These are phyloP conservation scores for Urocitellus parryii DNA, from an alignment of 2,113 vertebrate genomes.

Conservation along the genomic window DNA sequence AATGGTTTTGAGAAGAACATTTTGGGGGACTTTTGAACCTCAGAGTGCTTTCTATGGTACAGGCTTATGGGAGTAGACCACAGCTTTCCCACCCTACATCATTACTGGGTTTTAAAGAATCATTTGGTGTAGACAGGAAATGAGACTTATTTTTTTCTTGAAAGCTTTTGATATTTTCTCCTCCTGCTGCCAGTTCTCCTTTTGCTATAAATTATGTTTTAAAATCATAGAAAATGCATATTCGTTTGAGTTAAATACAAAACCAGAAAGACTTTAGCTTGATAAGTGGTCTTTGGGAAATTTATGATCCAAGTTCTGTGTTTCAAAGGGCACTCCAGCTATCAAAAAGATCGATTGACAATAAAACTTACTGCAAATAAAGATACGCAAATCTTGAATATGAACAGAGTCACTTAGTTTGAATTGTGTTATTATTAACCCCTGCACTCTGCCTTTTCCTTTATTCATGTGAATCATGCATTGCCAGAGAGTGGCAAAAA, in stretches of 20 bases:
- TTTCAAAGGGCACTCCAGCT: conserved; percentile 60
- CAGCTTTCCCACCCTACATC: not conserved
- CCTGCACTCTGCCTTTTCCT: not conserved
- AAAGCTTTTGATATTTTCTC: not conserved
- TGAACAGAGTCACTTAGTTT: not conserved
- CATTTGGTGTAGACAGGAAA: not conserved
- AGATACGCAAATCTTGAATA: conserved; percentile 10
- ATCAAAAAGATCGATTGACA: conserved; percentile 43
- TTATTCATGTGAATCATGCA: not conserved
- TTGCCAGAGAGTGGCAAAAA: not conserved
- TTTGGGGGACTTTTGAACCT: not conserved
- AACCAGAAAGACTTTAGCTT: conserved; percentile 41
- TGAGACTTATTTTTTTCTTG: conserved; percentile 50
- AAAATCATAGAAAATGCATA: conserved; percentile 43
- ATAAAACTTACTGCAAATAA: conserved; percentile 38
- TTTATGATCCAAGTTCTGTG: conserved; percentile 53
- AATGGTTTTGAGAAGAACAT: not conserved
- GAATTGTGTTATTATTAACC: not conserved
- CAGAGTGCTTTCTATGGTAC: not conserved
- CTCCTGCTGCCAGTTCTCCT: not conserved
- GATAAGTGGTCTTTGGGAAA: conserved; percentile 40
- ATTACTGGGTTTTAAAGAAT: conserved; percentile 11
- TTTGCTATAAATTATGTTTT: conserved; percentile 52
- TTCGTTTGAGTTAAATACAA: conserved; percentile 36
- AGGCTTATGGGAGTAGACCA: not conserved